Percentiles rank a stretch among this genome's conserved stretches.
Conservation (phyloP, 2,888 invertebrate genomes). For the Cerastoderma edule region DNA sequence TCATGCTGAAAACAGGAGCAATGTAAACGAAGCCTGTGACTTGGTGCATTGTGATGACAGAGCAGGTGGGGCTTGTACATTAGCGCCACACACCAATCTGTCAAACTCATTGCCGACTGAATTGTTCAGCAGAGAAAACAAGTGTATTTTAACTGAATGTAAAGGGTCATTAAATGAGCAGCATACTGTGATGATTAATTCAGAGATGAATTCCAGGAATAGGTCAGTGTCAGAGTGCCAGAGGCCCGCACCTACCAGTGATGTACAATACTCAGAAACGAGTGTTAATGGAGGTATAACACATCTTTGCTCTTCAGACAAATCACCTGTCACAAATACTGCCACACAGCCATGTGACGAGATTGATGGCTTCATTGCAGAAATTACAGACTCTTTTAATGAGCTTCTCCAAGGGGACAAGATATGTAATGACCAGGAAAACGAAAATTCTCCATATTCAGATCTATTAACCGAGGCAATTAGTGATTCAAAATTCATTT, state of each 20-base stretch:
- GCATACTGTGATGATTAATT: conserved; percentile 4
- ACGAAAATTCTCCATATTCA: too few species aligned
- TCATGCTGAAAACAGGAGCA: background rate
- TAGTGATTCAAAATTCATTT: too few species aligned
- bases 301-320: background rate
- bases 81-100: background rate
- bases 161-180: conserved; percentile 11
- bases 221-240: conserved; percentile 10
- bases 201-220: conserved; percentile 6
- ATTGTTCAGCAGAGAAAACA: background rate
- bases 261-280: background rate
- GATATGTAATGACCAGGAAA: background rate
- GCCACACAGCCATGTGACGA: conserved; percentile 27
- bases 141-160: conserved; percentile 1
- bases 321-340: conserved; percentile 11
- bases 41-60: conserved; percentile 5
- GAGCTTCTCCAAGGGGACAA: conserved; percentile 29
- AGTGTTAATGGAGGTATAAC: conserved; percentile 1
- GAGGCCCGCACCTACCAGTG: background rate
- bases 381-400: conserved; percentile 50
- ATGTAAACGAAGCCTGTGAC: conserved; percentile 4
- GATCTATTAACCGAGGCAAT: too few species aligned
- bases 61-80: conserved; percentile 8
- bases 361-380: conserved; percentile 38
- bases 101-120: background rate